These are phyloP conservation scores for Oostethus manadensis DNA, from an alignment of 2,113 vertebrate species.

Conservation along the genomic window DNA sequence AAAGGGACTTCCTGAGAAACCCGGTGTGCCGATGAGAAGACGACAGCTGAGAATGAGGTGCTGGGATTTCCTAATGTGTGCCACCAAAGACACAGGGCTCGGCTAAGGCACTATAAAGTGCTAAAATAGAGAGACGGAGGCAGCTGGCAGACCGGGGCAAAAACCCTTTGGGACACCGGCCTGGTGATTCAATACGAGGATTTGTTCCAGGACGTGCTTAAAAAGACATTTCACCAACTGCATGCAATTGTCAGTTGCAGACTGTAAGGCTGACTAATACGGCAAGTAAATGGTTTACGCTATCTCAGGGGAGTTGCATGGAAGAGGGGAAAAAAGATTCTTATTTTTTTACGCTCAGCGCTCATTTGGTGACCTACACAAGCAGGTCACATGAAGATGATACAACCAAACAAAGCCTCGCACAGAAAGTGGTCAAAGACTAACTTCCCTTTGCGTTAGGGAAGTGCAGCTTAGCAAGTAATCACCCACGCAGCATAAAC, in stretches of 20 bases:
- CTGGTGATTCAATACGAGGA: conserved; percentile 34
- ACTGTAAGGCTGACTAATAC: too few relatives aligned
- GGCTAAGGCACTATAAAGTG: conserved; percentile 16
- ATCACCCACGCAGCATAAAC: too few relatives aligned
- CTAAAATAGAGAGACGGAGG: conserved; percentile 44
- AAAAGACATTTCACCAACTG: background rate
- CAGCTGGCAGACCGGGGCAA: conserved; percentile 49
- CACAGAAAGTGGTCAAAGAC: too few relatives aligned
- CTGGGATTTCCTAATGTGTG: conserved; percentile 48
- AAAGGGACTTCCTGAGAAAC: background rate
- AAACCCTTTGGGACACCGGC: conserved; percentile 32
- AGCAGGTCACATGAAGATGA: too few relatives aligned
- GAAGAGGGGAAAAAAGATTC: too few relatives aligned
- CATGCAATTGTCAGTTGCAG: background rate
- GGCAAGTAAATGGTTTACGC: too few relatives aligned
- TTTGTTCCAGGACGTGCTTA: conserved; percentile 10
- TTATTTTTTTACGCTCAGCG: too few relatives aligned
- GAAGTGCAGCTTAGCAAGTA: too few relatives aligned
- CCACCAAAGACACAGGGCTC: background rate
- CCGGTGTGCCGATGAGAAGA: conserved; percentile 20
- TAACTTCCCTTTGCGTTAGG: too few relatives aligned
- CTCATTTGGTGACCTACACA: too few relatives aligned
- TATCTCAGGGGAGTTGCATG: too few relatives aligned
- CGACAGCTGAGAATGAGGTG: conserved; percentile 64
- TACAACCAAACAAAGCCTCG: too few relatives aligned